Evolutionary conservation across 2,113 vertebrate genomes (phyloP).

Genomic region (Corynorhinus townsendii): DNA sequence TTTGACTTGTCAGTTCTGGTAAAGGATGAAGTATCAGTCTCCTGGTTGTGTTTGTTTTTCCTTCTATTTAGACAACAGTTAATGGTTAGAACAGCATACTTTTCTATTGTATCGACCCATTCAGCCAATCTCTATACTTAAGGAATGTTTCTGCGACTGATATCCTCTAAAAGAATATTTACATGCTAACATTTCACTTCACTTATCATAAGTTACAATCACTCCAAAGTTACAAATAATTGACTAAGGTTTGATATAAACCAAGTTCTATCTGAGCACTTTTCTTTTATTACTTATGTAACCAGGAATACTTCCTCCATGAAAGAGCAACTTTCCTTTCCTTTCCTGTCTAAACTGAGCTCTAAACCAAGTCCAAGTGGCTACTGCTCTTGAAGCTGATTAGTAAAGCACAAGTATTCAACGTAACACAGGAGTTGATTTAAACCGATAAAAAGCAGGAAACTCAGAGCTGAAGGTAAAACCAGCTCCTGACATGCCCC

Average conservation of each 20-base stretch:
- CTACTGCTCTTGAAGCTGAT: neutral
- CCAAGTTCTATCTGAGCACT: neutral
- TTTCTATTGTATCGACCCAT: neutral
- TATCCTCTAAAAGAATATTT: neutral
- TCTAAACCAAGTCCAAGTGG: neutral
- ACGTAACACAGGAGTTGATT: neutral
- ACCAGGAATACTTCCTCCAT: neutral
- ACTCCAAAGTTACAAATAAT: neutral
- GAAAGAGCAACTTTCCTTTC: neutral
- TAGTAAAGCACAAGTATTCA: conserved; percentile 12
- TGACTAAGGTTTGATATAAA: neutral
- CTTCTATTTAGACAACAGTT: neutral
- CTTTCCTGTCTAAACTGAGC: neutral
- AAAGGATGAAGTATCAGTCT: neutral
- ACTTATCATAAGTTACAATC: neutral
- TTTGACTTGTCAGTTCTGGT: neutral
- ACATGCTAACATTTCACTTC: neutral
- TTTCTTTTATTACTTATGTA: neutral
- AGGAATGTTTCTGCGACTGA: neutral
- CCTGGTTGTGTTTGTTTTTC: neutral
- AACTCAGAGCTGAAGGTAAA: conserved; percentile 29
- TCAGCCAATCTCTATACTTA: neutral
- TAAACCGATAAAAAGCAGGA: conserved; percentile 49
- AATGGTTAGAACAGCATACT: neutral
- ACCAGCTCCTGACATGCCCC: neutral